A percentile compares a stretch with the other conserved stretches of the same genome.
Evolutionary conservation across 2,888 invertebrate genomes (phyloP).

Genomic region (Choreutis nemorana): DNA sequence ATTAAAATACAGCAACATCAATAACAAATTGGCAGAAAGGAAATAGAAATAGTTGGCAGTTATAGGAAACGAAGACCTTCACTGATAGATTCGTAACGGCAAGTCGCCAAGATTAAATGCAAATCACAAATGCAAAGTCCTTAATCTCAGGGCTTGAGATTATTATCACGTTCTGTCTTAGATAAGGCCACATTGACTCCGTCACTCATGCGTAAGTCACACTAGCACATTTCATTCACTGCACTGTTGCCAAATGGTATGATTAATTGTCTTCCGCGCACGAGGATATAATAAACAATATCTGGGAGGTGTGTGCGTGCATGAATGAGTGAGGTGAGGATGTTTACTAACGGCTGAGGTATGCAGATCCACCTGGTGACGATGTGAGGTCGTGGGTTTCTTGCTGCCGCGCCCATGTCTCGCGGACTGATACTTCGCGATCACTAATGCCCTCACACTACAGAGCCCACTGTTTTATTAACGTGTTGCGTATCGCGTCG

Average conservation of each 20-base stretch:
- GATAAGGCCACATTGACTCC: constrained; percentile 2
- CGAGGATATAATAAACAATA: no score
- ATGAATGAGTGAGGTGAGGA: no score
- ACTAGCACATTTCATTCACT: no score
- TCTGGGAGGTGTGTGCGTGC: no score
- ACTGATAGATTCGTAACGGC: constrained; percentile 25
- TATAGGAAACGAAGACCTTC: constrained; percentile 32
- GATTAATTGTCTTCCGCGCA: no score
- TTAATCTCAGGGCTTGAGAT: no score
- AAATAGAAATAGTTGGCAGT: constrained; percentile 42
- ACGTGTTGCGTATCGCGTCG: constrained; percentile 42
- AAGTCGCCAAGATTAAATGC: constrained; percentile 37
- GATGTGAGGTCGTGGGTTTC: constrained; percentile 57
- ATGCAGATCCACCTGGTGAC: constrained; percentile 58
- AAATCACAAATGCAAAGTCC: no score
- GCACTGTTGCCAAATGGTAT: no score
- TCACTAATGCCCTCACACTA: constrained; percentile 35
- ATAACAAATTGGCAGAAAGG: constrained; percentile 30
- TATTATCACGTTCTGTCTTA: no score
- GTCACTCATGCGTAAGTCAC: constrained; percentile 5
- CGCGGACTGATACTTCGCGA: constrained; percentile 38
- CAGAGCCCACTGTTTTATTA: constrained; percentile 49
- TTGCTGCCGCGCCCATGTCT: constrained; percentile 61
- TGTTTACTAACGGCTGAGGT: constrained; percentile 47
- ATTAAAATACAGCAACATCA: no score